Evolutionary conservation across 2,888 invertebrate species (phyloP), one percentile per base, ranked within the genome.

Genomic region (Xestia c-nigrum): DNA sequence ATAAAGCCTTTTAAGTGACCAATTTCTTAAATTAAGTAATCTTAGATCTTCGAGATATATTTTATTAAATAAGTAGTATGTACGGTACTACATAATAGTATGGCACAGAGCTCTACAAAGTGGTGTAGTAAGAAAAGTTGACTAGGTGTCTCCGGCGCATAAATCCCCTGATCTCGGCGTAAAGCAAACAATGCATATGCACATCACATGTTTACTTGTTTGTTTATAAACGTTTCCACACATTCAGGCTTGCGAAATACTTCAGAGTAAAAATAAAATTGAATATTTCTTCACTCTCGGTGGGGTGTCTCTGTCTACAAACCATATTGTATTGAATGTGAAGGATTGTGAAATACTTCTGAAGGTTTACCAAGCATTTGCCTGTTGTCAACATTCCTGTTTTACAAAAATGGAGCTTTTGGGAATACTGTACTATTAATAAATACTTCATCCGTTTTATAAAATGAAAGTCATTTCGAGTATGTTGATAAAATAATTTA

Each of bases 271-370:
- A 80, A 38, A 72, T 38, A 19, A 61, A 59, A 57, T 80, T 65
- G 4, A 65, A 59, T 52, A 73, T 80, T 72, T 80, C 78, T 21
- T 64, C 80, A 80, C 16, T 43, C 16, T 12, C 31, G 19, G 38
- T 43, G 24, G 40, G 70, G 16, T 16, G 9, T 19, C 16, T 10
- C 12, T 16, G 9, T 19, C 16, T 10, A 12, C 40, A 57, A 43
- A 64, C 55, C n/a, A 50, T 57, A 24, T 43, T 38, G 16, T 57
- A 57, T 50, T 21, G 21, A 50, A 65, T 65, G 57, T 65, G 9
- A 52, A 46, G 31, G 50, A 57, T 72, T 72, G 55, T 52, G 80
- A 64, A 57, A 72, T 14, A 65, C 31, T 12, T 40, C 46, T 55
- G 47, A 64, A 43, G n/a, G 47, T 57, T 24, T 5, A n/a, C 38